Evolutionary conservation across 1,140 invertebrate genomes (phyloP), one percentile per base, ranked within the genome.

Genomic region (Pogonognathellus flavescens): DNA sequence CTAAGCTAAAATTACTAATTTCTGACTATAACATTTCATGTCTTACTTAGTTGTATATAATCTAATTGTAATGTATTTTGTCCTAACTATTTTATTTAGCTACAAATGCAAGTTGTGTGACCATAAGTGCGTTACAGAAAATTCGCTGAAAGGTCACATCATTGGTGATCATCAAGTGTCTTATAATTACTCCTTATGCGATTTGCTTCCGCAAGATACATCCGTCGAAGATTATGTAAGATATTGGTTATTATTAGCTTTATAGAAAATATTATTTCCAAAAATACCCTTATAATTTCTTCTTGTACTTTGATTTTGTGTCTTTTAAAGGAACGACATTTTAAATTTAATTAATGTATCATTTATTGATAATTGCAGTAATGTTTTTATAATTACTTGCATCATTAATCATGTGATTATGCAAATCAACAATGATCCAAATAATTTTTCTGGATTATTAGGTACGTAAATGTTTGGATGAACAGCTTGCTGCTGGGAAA

Each of bases 91-190:
- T 84, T 72, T 2, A 55, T 59, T 20, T 41, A 88, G 87, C 14
- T 88, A 85, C 18, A 59, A 80, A 22, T 88, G 87, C 49, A 81
- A 53, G 20, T 13, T 85, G 8, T 88, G 87, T 66, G 57, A 66
- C 14, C 49, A 55, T 22, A 72, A 60, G 9, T 86, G 62, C 66
- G 82, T 86, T 0, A 86, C 87, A 2, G 62, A 84, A 13, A 76
- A 81, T 20, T 88, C 87, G n/a, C 31, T 86, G 6, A 88, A 76
- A 82, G 87, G 53, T 0, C 87, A 88, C 70, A 80, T 88, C 10
- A 82, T 72, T 16, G 41, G 60, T 14, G 87, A 88, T 31, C 87
- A 88, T 72, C 66, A 85, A 41, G 50, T 82, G 9, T 50, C 84
- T 41, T 25, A 72, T 10, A 82, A 86, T 60, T 80, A 81, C 49